Evolutionary conservation across 2,113 vertebrate species (phyloP).

Genomic region (Colius striatus): DNA sequence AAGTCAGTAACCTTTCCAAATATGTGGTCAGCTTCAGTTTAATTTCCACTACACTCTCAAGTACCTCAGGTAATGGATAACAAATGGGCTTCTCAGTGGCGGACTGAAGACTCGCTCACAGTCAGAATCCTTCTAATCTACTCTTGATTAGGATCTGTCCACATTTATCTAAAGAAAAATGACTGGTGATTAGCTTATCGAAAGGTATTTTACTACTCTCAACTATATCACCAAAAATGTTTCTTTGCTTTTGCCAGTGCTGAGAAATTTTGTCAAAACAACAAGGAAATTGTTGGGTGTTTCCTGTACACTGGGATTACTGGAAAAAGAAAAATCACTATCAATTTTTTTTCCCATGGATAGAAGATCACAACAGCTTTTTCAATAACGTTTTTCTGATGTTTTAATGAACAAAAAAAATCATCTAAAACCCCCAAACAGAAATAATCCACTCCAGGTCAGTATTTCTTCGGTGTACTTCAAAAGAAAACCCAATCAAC

Average conservation of each 20-base stretch:
- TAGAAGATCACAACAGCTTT: not conserved
- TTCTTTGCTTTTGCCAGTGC: not conserved
- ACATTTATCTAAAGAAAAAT: not conserved
- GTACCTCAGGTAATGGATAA: not conserved
- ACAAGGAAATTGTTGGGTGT: not conserved
- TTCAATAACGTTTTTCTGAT: not conserved
- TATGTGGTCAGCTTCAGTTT: not conserved
- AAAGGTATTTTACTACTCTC: not conserved
- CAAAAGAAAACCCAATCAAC: not conserved
- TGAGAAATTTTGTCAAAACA: not conserved
- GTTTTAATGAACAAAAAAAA: not conserved
- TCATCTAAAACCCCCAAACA: not conserved
- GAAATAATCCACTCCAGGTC: not conserved
- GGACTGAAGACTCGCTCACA: not conserved
- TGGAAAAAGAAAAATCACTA: not conserved
- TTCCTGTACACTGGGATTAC: not conserved
- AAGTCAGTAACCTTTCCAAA: not conserved
- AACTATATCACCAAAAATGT: not conserved
- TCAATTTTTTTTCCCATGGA: not conserved
- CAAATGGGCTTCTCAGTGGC: not conserved
- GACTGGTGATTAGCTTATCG: not conserved
- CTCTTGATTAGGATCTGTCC: not conserved
- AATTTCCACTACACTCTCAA: not conserved
- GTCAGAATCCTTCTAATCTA: not conserved
- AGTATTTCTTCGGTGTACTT: not conserved